Evolutionary conservation across 1,140 invertebrate genomes (phyloP), one percentile per base, ranked within the genome.

Genomic region (Yoshiicerus persimilis): DNA sequence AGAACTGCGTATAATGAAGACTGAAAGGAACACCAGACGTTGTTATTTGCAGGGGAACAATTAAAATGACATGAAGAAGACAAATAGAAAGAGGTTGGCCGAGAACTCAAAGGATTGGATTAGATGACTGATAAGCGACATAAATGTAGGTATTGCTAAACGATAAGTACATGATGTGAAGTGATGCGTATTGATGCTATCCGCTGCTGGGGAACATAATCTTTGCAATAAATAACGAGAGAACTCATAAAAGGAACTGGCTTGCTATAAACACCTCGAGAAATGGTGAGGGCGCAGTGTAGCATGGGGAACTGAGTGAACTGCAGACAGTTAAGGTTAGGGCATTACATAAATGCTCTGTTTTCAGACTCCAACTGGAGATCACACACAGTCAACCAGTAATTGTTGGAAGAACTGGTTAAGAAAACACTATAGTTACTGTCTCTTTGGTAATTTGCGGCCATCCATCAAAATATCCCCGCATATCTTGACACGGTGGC

Each of bases 371-470:
- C 16, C 1, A 80, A 80, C 16, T 80, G 56, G 32, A 77, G 88
- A 87, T 89, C 80, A 85, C 88, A 89, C 77, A 75, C 88, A 87
- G 88, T 34, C 36, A 87, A 27, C 39, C 41, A 84, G 75, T 87
- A 86, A 87, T 89, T 89, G 80, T 75, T 83, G 32, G 87, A 38
- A 83, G 75, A 87, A 87, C 87, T 88, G 87, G 84, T 83, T 86
- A 84, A 86, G 87, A 80, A 87, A 87, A 80, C 80, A 38, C 84
- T 87, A 87, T 89, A 87, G 88, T 89, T 87, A 87, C 84, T 90
- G 90, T 90, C 88, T 62, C 85, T 89, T 90, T 83, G 32, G 86
- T 88, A 89, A 89, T 90, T 90, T 90, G 87, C 88, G 75, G 41
- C 88, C 88, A 90, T 90, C 88, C 84, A 89, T 90, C 90, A 90